Evolutionary conservation across 2,888 invertebrate species (phyloP).

Genomic region (Blastobasis adustella): DNA sequence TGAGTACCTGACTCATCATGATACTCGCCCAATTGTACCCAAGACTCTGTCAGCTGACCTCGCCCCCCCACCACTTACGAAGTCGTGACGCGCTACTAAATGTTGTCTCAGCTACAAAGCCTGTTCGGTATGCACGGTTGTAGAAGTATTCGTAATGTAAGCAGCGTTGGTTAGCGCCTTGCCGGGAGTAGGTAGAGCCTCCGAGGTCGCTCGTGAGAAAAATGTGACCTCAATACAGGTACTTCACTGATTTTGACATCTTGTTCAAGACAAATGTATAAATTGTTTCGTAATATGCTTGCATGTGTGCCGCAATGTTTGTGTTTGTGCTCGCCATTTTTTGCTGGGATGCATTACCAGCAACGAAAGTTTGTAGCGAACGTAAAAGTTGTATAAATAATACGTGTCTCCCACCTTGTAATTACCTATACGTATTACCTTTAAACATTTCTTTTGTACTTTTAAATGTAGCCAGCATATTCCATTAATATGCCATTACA

Average conservation of each 20-base stretch:
- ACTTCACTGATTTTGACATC: constrained; percentile 24
- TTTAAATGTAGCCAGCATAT: too few species aligned
- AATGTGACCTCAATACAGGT: constrained; percentile 44
- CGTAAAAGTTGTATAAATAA: not conserved
- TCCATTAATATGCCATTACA: too few species aligned
- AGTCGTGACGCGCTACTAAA: constrained; percentile 24
- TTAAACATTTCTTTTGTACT: too few species aligned
- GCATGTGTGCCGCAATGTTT: not conserved
- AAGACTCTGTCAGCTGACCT: constrained; percentile 43
- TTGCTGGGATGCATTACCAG: too few species aligned
- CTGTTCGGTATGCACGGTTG: constrained; percentile 30
- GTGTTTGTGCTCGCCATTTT: not conserved
- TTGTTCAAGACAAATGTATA: constrained; percentile 11
- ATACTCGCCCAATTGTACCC: constrained; percentile 31
- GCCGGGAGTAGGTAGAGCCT: too few species aligned
- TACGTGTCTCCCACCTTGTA: too few species aligned
- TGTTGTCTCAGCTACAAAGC: constrained; percentile 30
- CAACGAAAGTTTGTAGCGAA: not conserved
- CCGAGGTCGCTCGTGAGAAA: constrained; percentile 51
- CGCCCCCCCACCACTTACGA: constrained; percentile 45
- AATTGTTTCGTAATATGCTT: too few species aligned
- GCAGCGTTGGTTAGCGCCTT: constrained; percentile 6
- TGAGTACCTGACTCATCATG: constrained; percentile 14
- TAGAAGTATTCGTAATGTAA: constrained; percentile 10
- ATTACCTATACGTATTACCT: too few species aligned